Base-by-base conservation (phyloP, 1,140 invertebrate genomes). In the Teleogryllus occipitalis region DNA sequence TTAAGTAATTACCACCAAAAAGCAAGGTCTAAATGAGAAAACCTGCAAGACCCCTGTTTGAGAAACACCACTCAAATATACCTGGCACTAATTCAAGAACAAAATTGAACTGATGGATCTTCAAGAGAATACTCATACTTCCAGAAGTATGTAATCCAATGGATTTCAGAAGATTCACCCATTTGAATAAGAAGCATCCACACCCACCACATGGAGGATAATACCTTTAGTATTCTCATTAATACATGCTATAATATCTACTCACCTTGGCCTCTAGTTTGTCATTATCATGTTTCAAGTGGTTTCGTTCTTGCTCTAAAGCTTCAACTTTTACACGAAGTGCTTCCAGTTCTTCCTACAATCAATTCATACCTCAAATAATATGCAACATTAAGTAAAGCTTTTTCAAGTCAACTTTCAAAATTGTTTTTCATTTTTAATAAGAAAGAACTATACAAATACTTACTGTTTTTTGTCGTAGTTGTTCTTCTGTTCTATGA, bases 401-500 rank as follows among this genome's bases (percentile, higher is more conserved):
- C 75, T 76, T 47, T 74, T 49, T 81, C 27, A 48, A 12, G 22
- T 75, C 47, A 47, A 14, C 54, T 65, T 65, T 10, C 54, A 65
- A 2, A 65, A 65, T 65, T 65, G 18, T 65, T 65, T 65, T 65
- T 65, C 18, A 65, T 65, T 65, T 65, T 14, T 3, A 65, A 18
- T 7, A 65, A 65, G 18, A 65, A 65, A 65, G 18, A 14, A 65
- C 54, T n/a, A 72, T 77, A 46, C 79, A 80, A 48, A 65, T 54
- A 82, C 85, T 89, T 85, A 95, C 94, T 88, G 91, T 93, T 88
- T 90, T 93, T 80, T 88, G 88, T 83, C 90, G 91, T 7, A 98
- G 89, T 83, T 97, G 93, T 86, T 98, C 95, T 85, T 98, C 96
- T 18, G 96, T 97, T 79, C 96, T 90, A 85, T 97, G 95, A 8